Evolutionary conservation across 2,113 vertebrate species (phyloP).

Genomic region (Bos indicus): DNA sequence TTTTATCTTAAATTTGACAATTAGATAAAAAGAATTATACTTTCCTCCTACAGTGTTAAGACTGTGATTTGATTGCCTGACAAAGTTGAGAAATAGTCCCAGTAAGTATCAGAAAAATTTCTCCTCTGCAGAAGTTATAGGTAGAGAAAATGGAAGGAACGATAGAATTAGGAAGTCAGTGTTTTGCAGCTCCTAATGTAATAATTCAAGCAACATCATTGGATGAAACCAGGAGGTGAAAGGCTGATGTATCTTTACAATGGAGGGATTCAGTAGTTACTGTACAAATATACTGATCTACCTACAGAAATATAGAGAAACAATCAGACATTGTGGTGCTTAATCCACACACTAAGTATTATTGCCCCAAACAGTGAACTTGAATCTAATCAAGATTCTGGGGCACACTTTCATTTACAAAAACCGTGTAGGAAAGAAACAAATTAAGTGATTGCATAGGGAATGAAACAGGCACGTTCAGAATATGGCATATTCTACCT

Average conservation of each 20-base stretch:
- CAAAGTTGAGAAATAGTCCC: neutral
- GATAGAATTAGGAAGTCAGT: neutral
- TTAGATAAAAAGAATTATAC: neutral
- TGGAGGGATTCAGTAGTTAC: neutral
- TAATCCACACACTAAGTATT: neutral
- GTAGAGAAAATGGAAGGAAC: neutral
- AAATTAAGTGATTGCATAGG: neutral
- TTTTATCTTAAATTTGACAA: neutral
- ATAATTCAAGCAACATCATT: neutral
- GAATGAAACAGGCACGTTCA: neutral
- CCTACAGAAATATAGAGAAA: neutral
- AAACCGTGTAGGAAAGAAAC: neutral
- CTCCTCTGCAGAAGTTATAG: neutral
- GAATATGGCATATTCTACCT: neutral
- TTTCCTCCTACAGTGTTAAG: neutral
- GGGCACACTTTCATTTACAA: neutral
- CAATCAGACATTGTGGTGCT: neutral
- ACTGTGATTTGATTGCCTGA: neutral
- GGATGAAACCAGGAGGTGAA: neutral
- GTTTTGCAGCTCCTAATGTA: neutral
- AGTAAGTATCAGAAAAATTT: neutral
- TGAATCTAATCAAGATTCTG: neutral
- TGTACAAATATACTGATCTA: neutral
- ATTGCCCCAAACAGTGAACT: neutral
- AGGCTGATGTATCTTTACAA: neutral